Evolutionary conservation across 2,113 vertebrate species (phyloP), one percentile per base, ranked within the genome.

Genomic region (Brachionichthys hirsutus): DNA sequence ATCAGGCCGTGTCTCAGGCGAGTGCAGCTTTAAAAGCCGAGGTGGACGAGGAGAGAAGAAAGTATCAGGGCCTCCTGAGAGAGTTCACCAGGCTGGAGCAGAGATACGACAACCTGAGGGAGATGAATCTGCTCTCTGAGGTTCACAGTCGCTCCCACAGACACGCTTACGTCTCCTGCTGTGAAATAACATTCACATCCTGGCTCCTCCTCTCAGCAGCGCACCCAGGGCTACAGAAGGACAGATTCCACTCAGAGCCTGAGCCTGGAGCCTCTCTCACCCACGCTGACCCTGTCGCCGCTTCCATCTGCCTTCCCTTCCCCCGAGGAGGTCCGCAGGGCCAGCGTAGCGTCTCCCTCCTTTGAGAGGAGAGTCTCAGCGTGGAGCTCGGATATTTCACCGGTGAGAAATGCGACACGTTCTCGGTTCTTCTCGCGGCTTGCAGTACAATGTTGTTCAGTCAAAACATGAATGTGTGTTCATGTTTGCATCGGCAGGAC

Each of bases 61-160:
- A 87, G 53, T 92, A 87, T 71, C 91, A 91, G 84, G 85, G 87
- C 42, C 88, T 92, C 70, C 81, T 92, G 83, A 90, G 87, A 66
- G 88, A 94, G 7, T 91, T 87, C 7, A 68, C 87, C 22, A 81
- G 82, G n/a, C 83, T 92, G 78, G 92, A 93, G 84, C 93, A 92
- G 78, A 83, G 89, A 89, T 92, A 87, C 0, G 90, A 92, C 80
- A 93, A 91, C 82, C 87, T 92, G 54, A 46, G 52, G 38, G 92
- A 90, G 2, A 92, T 93, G 83, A 84, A 82, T 76, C 70, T 84
- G 46, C 86, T 90, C 45, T 70, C 85, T 3, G 90, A 93, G 92
- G 89, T 93, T 66, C 60, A 55, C 1, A 34, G n/a, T 16, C 5
- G 14, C 45, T 19, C 9, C 13, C 13, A 34, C 38, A 59, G 13